Conservation (phyloP, 2,888 invertebrate genomes). For the Drosophila paranaensis region DNA sequence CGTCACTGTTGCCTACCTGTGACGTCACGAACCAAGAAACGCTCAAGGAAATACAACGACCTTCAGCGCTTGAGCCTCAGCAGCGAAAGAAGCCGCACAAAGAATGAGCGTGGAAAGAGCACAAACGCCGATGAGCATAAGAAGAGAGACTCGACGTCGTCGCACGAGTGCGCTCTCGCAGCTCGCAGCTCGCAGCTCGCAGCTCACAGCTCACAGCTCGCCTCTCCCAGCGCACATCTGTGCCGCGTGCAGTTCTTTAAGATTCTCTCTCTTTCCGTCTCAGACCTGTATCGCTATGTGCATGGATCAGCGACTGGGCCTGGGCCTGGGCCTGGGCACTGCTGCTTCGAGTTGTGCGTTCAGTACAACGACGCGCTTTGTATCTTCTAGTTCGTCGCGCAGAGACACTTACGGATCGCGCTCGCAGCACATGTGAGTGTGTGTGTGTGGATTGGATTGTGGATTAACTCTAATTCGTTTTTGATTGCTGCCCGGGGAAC, state of each 20-base stretch:
- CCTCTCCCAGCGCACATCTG: constrained; percentile 6
- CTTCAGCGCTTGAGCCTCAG: constrained; percentile 60
- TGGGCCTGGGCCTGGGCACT: constrained; percentile 25
- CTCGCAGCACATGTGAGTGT: constrained; percentile 22
- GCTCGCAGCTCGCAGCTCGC: background rate
- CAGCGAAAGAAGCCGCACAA: constrained; percentile 24
- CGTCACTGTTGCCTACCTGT: constrained; percentile 48
- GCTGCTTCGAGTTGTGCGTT: constrained; percentile 48
- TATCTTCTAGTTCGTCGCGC: constrained; percentile 68
- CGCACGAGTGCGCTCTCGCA: background rate
- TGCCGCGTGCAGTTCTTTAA: constrained; percentile 32
- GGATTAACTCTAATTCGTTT: constrained; percentile 77
- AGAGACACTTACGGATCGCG: constrained; percentile 28
- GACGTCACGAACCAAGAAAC: constrained; percentile 71
- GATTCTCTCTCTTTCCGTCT: constrained; percentile 48
- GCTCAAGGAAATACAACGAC: constrained; percentile 76
- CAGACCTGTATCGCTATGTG: constrained; percentile 57
- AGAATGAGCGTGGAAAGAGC: constrained; percentile 44
- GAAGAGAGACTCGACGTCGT: constrained; percentile 20
- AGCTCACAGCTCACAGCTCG: background rate
- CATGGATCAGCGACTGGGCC: constrained; percentile 37
- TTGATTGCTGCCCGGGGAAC: constrained; percentile 63
- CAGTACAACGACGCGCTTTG: constrained; percentile 68
- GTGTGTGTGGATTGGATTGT: background rate
- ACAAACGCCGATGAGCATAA: constrained; percentile 36